phyloP scores from a whole-genome alignment of 2,888 invertebrate genomes.

The Coleophora flavipennella region DNA sequence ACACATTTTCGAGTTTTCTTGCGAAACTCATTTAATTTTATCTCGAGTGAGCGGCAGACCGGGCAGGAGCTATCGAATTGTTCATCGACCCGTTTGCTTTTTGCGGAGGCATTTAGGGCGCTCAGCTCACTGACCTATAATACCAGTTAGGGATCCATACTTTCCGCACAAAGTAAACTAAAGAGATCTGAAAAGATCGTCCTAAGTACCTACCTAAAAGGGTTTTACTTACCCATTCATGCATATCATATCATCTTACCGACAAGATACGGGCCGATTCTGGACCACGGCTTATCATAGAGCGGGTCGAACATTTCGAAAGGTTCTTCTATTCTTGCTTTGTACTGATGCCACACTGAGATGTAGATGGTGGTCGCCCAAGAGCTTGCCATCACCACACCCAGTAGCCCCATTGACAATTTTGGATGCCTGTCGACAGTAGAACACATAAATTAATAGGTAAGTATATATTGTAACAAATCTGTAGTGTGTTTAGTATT shows the following conservation, averaged over 20 bases:
- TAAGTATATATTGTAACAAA: background rate
- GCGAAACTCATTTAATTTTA: constrained; percentile 12
- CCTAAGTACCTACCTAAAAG: background rate
- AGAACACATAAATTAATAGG: constrained; percentile 8
- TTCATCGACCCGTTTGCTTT: constrained; percentile 28
- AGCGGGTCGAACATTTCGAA: constrained; percentile 87
- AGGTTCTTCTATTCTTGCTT: constrained; percentile 82
- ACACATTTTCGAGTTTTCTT: constrained; percentile 2
- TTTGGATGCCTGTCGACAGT: constrained; percentile 70
- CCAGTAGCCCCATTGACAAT: constrained; percentile 71
- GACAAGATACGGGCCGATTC: constrained; percentile 85
- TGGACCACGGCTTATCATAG: constrained; percentile 88
- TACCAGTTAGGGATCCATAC: constrained; percentile 19
- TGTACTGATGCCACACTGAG: constrained; percentile 82
- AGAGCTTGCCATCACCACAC: constrained; percentile 77
- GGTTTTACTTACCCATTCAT: background rate
- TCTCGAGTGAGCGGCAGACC: constrained; percentile 13
- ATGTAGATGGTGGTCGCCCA: constrained; percentile 84
- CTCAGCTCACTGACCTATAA: constrained; percentile 26
- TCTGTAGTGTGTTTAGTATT: background rate
- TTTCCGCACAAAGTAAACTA: constrained; percentile 17
- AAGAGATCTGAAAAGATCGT: constrained; percentile 2
- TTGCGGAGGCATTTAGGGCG: constrained; percentile 28
- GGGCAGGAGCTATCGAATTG: constrained; percentile 30
- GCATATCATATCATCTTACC: constrained; percentile 57